Percentiles rank a stretch among this genome's conserved stretches.
Evolutionary conservation across 2,113 vertebrate genomes (phyloP).

Genomic region (Xiphorhynchus elegans): DNA sequence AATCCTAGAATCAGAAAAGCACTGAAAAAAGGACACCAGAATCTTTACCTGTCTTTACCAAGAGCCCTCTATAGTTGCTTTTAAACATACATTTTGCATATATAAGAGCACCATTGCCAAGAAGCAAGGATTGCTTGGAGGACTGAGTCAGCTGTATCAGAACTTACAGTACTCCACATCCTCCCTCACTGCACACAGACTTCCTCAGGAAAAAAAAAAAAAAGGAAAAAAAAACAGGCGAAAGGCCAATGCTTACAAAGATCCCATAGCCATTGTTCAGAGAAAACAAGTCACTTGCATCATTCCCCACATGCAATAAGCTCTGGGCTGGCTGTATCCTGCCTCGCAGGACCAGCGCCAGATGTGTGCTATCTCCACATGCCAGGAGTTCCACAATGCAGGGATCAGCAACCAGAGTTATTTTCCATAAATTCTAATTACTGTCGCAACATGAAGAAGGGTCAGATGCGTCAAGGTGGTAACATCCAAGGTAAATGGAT

Average conservation of each 20-base stretch:
- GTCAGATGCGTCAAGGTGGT: not conserved
- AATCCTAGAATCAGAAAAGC: not conserved
- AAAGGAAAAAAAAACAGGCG: not conserved
- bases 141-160: not conserved
- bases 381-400: constrained; percentile 13
- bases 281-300: constrained; percentile 46
- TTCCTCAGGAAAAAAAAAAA: not conserved
- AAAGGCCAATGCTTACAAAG: constrained; percentile 45
- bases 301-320: constrained; percentile 26
- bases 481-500: not conserved
- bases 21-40: not conserved
- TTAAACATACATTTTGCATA: not conserved
- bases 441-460: not conserved
- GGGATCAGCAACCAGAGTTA: not conserved
- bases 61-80: not conserved
- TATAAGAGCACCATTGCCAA: not conserved
- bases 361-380: constrained; percentile 27
- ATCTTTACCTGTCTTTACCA: not conserved
- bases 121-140: not conserved
- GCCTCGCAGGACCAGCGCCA: not conserved
- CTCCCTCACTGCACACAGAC: not conserved
- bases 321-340: not conserved
- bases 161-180: not conserved
- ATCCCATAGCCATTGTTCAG: constrained; percentile 36
- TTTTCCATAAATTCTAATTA: constrained; percentile 8